Evolutionary conservation across 2,888 invertebrate genomes (phyloP).

Genomic region (Priocnemis perturbator): DNA sequence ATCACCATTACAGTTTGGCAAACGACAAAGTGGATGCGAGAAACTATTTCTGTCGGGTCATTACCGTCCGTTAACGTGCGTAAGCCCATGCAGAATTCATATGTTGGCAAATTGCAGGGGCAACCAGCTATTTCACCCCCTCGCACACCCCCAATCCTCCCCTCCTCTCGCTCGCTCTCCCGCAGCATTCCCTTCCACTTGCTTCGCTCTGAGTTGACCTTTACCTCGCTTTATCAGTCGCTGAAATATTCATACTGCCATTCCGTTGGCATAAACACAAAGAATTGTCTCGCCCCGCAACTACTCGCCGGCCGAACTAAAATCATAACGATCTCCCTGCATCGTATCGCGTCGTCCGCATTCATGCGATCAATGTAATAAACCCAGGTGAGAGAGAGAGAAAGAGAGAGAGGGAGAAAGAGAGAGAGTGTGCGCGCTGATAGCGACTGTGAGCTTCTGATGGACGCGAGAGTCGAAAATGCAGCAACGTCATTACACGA

Average conservation of each 20-base stretch:
- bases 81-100: slow-evolving; percentile 46
- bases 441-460: not conserved
- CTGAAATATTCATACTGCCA: slow-evolving; percentile 19
- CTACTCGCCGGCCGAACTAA: too few relatives aligned
- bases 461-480: slow-evolving; percentile 2
- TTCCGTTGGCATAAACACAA: too few relatives aligned
- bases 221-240: slow-evolving; percentile 21
- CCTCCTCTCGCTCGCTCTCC: not conserved
- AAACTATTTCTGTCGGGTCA: slow-evolving; percentile 38
- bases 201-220: slow-evolving; percentile 23
- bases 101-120: slow-evolving; percentile 33
- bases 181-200: not conserved
- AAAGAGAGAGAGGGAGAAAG: too few relatives aligned
- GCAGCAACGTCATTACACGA: not conserved
- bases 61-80: slow-evolving; percentile 50
- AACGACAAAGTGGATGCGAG: slow-evolving; percentile 39
- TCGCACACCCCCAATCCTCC: not conserved
- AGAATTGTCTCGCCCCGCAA: too few relatives aligned
- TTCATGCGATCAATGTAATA: too few relatives aligned
- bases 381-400: too few relatives aligned
- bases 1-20: slow-evolving; percentile 36
- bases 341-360: too few relatives aligned
- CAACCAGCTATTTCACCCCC: slow-evolving; percentile 15
- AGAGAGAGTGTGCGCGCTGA: too few relatives aligned
- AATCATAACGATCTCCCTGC: too few relatives aligned